Evolutionary conservation across 1,140 invertebrate genomes (phyloP), one percentile per base, ranked within the genome.

Genomic region (Batillaria attramentaria): DNA sequence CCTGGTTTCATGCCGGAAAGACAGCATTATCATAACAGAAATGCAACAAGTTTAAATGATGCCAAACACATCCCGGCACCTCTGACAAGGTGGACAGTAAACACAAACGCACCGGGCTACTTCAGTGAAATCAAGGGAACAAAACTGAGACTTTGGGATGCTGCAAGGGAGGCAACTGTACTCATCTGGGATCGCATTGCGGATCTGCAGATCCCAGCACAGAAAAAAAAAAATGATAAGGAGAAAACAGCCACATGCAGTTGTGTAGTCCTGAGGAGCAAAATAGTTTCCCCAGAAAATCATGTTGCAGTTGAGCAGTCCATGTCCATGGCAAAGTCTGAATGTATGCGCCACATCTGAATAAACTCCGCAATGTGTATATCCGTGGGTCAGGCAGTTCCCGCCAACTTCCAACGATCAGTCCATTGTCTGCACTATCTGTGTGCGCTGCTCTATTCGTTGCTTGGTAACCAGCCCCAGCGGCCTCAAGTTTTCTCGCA

Each of bases 401-500:
- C 50, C 18, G 18, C 18, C 50, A 46, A 33, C 5, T 31, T 6
- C 16, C 20, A 39, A n/a, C 28, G 24, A 8, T 77, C 74, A 80
- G 43, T 81, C 79, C 54, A 81, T 68, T 28, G 80, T 81, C 65
- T 81, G 80, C 42, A 81, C 80, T 54, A 81, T 57, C 42, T 81
- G 80, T 39, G 80, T 79, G 10, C 80, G 60, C 62, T 81, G 80
- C 33, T 79, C 80, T 39, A 81, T 81, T 33, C 77, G 69, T 43
- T 77, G 69, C 39, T 73, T 78, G 42, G 70, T 42, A n/a, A 65
- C 62, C 2, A 57, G 37, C 18, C 50, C 79, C 0, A 81, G 66
- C 24, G 85, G 83, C 28, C 85, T 60, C 31, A 87, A 35, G 28
- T 81, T 79, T 72, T 86, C 84, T 28, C 84, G 74, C 5, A 84